Evolutionary conservation across 2,113 vertebrate species (phyloP).

Genomic region (Sinocyclocheilus anophthalmus): DNA sequence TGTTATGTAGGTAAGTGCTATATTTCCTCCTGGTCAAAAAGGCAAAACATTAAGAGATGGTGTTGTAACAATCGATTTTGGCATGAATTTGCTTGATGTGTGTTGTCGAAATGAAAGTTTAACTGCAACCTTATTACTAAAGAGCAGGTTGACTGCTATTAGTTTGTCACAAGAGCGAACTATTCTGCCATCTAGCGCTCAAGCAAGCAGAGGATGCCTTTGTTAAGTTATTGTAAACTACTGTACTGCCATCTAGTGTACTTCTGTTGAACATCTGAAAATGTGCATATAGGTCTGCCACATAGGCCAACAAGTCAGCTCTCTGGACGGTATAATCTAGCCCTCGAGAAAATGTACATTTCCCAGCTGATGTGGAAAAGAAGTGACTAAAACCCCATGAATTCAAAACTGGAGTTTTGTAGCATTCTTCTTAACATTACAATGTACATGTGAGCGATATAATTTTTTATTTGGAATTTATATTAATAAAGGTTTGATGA

Average conservation of each 20-base stretch:
- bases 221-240: constrained; percentile 14
- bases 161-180: background rate
- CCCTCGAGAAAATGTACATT: background rate
- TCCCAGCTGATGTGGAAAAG: background rate
- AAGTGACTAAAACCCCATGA: background rate
- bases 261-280: background rate
- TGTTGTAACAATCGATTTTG: constrained; percentile 59
- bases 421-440: background rate
- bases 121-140: constrained; percentile 45
- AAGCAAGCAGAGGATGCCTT: background rate
- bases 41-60: constrained; percentile 50
- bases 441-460: background rate
- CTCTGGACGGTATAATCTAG: background rate
- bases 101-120: constrained; percentile 52
- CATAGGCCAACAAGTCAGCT: background rate
- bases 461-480: background rate
- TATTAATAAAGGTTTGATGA: background rate
- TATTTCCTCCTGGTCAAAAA: constrained; percentile 34
- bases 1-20: constrained; percentile 18
- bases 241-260: constrained; percentile 65
- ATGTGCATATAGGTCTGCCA: background rate
- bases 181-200: constrained; percentile 49
- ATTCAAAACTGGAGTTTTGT: background rate
- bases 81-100: constrained; percentile 55
- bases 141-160: constrained; percentile 20